phyloP scores from a whole-genome alignment of 2,888 invertebrate genomes.

The Melanostoma scalare region DNA sequence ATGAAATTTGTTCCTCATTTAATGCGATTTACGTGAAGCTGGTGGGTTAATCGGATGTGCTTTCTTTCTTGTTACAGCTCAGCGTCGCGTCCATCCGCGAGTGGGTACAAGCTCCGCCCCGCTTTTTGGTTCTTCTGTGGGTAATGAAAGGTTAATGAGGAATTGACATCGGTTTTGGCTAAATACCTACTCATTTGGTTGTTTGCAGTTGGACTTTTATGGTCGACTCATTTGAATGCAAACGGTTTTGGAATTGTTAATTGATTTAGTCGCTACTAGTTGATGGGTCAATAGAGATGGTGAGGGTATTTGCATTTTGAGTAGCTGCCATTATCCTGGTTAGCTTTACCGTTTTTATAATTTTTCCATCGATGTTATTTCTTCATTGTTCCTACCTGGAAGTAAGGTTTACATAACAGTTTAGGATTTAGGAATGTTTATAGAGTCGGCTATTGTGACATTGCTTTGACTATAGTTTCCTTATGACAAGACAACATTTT shows the following conservation, averaged over 20 bases:
- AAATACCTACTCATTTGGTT: slow-evolving; percentile 44
- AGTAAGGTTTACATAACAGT: no score
- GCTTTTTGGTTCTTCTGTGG: slow-evolving; percentile 19
- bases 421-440: no score
- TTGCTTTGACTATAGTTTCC: no score
- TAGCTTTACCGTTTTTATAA: slow-evolving; percentile 23
- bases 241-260: slow-evolving; percentile 68
- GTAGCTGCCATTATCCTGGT: slow-evolving; percentile 35
- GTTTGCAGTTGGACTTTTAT: slow-evolving; percentile 15
- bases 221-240: slow-evolving; percentile 63
- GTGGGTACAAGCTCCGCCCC: slow-evolving; percentile 11
- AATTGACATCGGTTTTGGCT: slow-evolving; percentile 62
- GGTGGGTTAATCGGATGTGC: slow-evolving; percentile 42
- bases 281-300: slow-evolving; percentile 56
- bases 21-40: slow-evolving; percentile 72
- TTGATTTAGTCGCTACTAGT: slow-evolving; percentile 48
- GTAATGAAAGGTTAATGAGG: slow-evolving; percentile 73
- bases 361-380: slow-evolving; percentile 14
- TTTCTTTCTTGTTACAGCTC: neutral
- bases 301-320: slow-evolving; percentile 56
- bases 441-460: no score
- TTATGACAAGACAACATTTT: no score
- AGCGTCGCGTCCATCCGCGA: neutral
- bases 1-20: slow-evolving; percentile 80
- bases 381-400: neutral